Evolutionary conservation across 64 coral and sea anemone genomes (phyloP), one percentile per base, ranked within the genome.

Genomic region (Porites australiensis): DNA sequence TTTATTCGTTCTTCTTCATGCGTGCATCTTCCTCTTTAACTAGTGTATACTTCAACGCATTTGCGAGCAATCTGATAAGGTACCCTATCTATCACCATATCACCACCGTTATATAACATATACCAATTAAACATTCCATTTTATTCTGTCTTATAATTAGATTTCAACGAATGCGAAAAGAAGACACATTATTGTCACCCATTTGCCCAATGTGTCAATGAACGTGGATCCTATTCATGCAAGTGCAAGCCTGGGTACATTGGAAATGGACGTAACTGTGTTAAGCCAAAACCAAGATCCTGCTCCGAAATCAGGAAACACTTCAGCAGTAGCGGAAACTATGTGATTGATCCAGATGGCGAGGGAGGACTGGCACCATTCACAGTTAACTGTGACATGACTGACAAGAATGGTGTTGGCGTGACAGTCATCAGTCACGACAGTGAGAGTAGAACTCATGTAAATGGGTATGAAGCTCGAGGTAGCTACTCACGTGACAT

Each of bases 381-480:
- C 50, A 13, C 52, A 23, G 87, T 89, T 27, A 63, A 61, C 37
- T 90, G 89, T 70, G 62, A 90, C 72, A 90, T 90, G 77, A 63
- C 75, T 68, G 89, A 48, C 76, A 79, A 82, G 55, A 77, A 23
- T 27, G 77, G 89, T 49, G 77, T 90, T 64, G 89, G 89, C 47
- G 77, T 90, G 47, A 90, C 89, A 71, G 61, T 90, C 65, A 46
- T 90, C 6, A 49, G 70, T 64, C 88, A 90, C 57, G 88, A 90
- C 13, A 79, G 73, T 57, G 54, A 57, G 54, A 57, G 54, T 12
- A 57, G 54, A 12, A 57, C 54, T 9, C 12, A 57, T 57, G 54
- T 57, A 4, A 7, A 57, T 57, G 13, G 57, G 75, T 55, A 90
- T 74, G 15, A 3, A 46, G 44, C 54, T 90, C 13, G 9, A 77